Conservation (phyloP, 2,888 invertebrate species). For the Reticulitermes lucifugus region DNA sequence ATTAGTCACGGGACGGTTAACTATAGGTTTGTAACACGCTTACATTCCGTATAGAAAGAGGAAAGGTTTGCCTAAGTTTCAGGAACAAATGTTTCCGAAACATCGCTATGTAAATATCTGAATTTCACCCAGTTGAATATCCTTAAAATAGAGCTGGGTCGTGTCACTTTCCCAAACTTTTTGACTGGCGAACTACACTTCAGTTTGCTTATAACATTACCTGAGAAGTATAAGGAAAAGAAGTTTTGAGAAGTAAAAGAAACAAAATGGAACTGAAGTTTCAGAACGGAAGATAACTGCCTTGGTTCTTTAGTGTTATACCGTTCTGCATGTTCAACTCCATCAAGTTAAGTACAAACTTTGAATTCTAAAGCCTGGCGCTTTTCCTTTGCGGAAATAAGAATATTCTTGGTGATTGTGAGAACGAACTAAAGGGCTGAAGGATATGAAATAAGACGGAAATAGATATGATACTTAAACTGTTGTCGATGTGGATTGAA, state of each 20-base stretch:
- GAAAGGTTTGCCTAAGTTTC: too few relatives aligned
- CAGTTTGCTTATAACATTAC: slow-evolving; percentile 5
- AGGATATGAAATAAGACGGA: background rate
- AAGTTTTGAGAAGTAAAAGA: background rate
- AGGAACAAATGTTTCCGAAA: too few relatives aligned
- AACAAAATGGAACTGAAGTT: background rate
- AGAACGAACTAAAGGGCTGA: background rate
- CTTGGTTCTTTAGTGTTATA: background rate
- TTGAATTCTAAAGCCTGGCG: background rate
- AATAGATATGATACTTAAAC: background rate
- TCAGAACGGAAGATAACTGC: background rate
- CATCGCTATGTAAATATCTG: too few relatives aligned
- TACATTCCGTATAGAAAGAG: too few relatives aligned
- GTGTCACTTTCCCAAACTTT: background rate
- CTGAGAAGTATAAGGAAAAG: background rate
- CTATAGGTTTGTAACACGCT: too few relatives aligned
- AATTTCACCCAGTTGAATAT: too few relatives aligned
- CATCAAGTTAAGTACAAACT: background rate
- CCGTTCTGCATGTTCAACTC: background rate
- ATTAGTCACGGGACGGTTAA: too few relatives aligned
- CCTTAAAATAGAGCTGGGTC: background rate
- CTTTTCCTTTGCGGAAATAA: background rate
- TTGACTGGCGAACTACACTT: background rate
- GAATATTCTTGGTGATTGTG: background rate
- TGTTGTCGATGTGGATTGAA: background rate